Conservation (phyloP, 2,113 vertebrate species). For the Sphaerodactylus townsendi region DNA sequence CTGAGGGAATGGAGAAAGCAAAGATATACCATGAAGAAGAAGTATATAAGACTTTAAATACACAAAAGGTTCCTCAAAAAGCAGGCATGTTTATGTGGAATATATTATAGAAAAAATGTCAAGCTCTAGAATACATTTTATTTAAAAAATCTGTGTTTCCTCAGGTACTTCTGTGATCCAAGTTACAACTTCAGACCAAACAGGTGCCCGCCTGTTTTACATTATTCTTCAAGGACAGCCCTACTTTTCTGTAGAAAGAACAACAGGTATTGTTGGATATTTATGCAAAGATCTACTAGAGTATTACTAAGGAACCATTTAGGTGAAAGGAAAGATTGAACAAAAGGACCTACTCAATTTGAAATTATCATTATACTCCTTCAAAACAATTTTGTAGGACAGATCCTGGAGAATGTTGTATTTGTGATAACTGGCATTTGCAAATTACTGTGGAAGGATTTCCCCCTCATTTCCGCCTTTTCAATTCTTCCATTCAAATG, state of each 20-base stretch:
- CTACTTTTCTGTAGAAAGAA: constrained; percentile 95
- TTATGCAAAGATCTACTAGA: background rate
- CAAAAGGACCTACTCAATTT: background rate
- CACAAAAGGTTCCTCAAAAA: too few species aligned
- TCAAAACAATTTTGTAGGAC: background rate
- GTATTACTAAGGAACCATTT: background rate
- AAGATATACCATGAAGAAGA: background rate
- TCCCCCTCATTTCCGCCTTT: too few species aligned
- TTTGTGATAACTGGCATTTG: too few species aligned
- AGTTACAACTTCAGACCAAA: constrained; percentile 92
- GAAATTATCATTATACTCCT: background rate
- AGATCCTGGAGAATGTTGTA: background rate
- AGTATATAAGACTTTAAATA: too few species aligned
- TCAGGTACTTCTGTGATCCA: constrained; percentile 89
- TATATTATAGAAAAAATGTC: background rate
- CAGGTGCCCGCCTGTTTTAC: constrained; percentile 93
- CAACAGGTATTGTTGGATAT: constrained; percentile 81
- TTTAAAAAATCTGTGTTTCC: constrained; percentile 16
- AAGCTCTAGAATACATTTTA: rapidly evolving
- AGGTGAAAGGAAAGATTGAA: background rate
- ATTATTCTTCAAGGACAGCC: constrained; percentile 90
- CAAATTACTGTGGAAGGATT: too few species aligned
- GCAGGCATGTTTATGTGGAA: background rate
- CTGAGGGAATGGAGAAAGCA: background rate
- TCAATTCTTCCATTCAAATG: too few species aligned